A percentile compares a stretch with the other conserved stretches of the same genome.
phyloP scores from a whole-genome alignment of 2,797 vertebrate species.

The Myotis daubentonii region DNA sequence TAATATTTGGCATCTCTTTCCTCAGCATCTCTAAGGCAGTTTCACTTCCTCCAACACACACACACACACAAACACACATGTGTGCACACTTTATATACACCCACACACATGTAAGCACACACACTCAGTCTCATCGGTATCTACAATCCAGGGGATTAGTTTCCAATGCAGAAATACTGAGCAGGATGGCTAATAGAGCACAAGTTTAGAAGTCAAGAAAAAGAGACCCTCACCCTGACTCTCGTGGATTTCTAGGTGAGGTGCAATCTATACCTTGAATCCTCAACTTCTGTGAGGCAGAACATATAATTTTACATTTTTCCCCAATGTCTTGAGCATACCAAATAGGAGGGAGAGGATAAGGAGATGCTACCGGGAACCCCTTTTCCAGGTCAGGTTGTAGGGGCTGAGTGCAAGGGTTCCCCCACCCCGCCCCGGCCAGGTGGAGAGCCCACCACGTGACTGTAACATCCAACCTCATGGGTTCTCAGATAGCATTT shows the following conservation, averaged over 20 bases:
- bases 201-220: not conserved
- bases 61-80: not conserved
- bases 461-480: not conserved
- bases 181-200: not conserved
- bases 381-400: not conserved
- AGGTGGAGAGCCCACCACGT: not conserved
- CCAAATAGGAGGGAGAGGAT: not conserved
- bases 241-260: not conserved
- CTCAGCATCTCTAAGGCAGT: not conserved
- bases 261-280: not conserved
- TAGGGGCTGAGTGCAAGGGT: not conserved
- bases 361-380: not conserved
- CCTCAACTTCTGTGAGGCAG: not conserved
- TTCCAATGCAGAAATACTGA: not conserved
- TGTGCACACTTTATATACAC: not conserved
- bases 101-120: accelerated
- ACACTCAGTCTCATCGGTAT: not conserved
- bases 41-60: not conserved
- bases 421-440: not conserved
- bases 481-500: not conserved
- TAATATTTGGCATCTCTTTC: not conserved
- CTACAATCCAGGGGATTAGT: not conserved
- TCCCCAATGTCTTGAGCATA: not conserved
- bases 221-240: not conserved
- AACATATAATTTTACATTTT: not conserved